Conservation (phyloP, 2,113 vertebrate species). For the Melanotaenia duboulayi region DNA sequence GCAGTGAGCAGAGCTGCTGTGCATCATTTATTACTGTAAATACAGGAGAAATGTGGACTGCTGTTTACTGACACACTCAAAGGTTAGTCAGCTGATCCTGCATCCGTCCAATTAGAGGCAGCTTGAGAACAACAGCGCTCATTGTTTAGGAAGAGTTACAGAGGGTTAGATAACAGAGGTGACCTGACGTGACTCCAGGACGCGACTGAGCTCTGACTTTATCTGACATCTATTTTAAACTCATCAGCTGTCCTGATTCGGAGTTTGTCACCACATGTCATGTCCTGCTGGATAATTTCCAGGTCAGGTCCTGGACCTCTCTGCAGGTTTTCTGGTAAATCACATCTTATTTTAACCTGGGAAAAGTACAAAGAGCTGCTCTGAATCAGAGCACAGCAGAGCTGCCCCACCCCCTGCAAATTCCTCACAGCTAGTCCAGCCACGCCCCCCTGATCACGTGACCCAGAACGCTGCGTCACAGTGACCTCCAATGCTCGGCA, state of each 20-base stretch:
- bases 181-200: background rate
- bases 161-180: background rate
- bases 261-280: background rate
- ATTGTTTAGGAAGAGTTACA: background rate
- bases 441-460: constrained; percentile 29
- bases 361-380: no score
- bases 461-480: constrained; percentile 40
- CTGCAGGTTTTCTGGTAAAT: background rate
- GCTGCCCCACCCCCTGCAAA: constrained; percentile 18
- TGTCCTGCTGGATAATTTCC: background rate
- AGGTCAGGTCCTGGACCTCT: no score
- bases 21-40: constrained; percentile 21
- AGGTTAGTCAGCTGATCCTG: background rate
- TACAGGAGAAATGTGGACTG: background rate
- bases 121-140: background rate
- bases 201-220: background rate
- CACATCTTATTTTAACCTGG: background rate
- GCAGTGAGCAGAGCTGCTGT: no score
- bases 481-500: constrained; percentile 37
- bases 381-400: no score
- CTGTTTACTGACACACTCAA: background rate
- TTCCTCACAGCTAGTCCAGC: constrained; percentile 8
- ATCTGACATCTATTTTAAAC: background rate
- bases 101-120: constrained; percentile 20
- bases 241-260: background rate